Conservation (phyloP, 2,113 vertebrate species). For the Pelmatolapia mariae region DNA sequence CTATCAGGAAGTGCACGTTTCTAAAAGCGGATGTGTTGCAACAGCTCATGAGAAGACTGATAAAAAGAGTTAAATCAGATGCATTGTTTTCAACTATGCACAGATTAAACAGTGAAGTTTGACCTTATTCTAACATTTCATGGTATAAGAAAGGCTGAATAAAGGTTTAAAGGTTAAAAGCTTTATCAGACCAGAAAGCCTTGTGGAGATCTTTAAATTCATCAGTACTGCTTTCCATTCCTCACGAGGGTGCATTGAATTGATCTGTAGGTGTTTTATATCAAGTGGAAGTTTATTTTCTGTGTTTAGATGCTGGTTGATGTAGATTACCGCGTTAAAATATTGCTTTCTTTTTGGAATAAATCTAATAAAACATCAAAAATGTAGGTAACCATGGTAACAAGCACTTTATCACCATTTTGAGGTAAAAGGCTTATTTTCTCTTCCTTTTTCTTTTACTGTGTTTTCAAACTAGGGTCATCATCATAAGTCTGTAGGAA, state of each 20-base stretch:
- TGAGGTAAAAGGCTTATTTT: neutral
- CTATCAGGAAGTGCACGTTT: conserved; percentile 55
- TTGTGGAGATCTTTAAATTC: neutral
- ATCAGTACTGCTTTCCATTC: neutral
- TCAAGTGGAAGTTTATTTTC: conserved; percentile 3
- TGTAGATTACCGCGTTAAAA: neutral
- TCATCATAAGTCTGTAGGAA: neutral
- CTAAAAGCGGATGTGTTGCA: conserved; percentile 62
- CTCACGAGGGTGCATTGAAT: neutral
- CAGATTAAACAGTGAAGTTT: conserved; percentile 5
- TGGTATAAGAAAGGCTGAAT: neutral
- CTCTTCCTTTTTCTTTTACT: neutral
- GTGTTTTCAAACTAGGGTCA: neutral
- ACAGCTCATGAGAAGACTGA: conserved; percentile 5
- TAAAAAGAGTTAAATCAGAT: conserved; percentile 7
- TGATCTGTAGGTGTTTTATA: neutral
- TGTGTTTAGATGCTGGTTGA: conserved; percentile 24
- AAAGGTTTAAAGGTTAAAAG: neutral
- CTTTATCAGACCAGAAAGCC: neutral
- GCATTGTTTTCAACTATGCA: neutral
- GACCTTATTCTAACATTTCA: neutral
- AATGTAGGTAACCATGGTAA: neutral
- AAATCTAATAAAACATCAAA: neutral
- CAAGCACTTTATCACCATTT: neutral
- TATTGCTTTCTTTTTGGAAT: neutral